Conservation (phyloP, 2,888 invertebrate species). For the Abscondita cerata region DNA sequence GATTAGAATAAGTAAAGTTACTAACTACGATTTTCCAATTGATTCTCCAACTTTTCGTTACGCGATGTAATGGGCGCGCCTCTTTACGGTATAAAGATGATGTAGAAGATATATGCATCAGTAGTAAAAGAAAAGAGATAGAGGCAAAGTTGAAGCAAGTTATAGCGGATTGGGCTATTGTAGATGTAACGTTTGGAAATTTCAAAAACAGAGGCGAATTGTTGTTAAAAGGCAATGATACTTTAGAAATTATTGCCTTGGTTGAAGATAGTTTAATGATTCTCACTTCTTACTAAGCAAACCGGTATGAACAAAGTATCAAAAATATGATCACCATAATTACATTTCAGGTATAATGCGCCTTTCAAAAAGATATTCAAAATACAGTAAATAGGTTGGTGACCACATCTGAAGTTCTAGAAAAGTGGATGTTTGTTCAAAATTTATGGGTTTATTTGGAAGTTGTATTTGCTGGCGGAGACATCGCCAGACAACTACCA, state of each 20-base stretch:
- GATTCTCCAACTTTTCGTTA: constrained; percentile 79
- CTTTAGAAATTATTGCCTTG: constrained; percentile 76
- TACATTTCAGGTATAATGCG: constrained; percentile 83
- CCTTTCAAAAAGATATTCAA: constrained; percentile 86
- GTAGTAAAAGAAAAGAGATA: constrained; percentile 91
- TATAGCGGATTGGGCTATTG: constrained; percentile 78
- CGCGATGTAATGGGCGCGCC: constrained; percentile 87
- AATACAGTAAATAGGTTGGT: constrained; percentile 82
- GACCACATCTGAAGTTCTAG: constrained; percentile 81
- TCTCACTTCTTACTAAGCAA: constrained; percentile 83
- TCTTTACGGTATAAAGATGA: constrained; percentile 83
- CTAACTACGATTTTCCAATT: constrained; percentile 76
- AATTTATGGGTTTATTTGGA: constrained; percentile 91
- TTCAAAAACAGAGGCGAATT: constrained; percentile 87
- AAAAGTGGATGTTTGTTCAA: constrained; percentile 86
- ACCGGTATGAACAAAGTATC: too few relatives aligned
- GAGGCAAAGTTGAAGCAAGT: constrained; percentile 87
- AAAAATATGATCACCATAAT: too few relatives aligned
- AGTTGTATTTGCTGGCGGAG: constrained; percentile 91
- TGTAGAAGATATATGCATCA: constrained; percentile 89
- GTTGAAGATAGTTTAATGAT: constrained; percentile 89
- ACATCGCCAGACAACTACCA: constrained; percentile 87
- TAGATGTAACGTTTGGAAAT: constrained; percentile 72
- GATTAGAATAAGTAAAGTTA: constrained; percentile 64
- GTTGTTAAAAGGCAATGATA: constrained; percentile 76